phyloP scores from a whole-genome alignment of 2,888 invertebrate genomes.

The Nemoura dubitans region DNA sequence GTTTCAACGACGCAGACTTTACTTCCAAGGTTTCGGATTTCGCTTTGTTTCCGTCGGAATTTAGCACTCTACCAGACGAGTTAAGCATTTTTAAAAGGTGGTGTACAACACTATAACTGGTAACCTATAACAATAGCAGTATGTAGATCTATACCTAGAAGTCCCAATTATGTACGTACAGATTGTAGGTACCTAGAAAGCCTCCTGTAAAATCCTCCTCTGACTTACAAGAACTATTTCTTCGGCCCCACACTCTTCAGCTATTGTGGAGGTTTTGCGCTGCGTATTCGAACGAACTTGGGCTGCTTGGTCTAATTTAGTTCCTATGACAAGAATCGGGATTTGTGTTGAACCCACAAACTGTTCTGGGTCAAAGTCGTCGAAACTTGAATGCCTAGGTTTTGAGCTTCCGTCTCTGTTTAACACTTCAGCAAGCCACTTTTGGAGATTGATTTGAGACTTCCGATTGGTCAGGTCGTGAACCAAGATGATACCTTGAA shows the following conservation, averaged over 20 bases:
- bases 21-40: background rate
- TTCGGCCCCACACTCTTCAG: conserved; percentile 92
- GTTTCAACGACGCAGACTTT: background rate
- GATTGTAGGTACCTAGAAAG: no score
- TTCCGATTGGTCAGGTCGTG: conserved; percentile 97
- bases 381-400: conserved; percentile 60
- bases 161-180: no score
- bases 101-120: background rate
- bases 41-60: background rate
- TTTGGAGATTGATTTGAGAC: conserved; percentile 90
- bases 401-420: conserved; percentile 72
- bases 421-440: conserved; percentile 92
- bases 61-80: background rate
- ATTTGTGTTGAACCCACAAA: conserved; percentile 86
- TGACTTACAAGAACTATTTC: conserved; percentile 82
- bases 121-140: no score
- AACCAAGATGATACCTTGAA: conserved; percentile 86
- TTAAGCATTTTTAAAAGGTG: background rate
- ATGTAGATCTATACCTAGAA: no score
- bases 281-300: conserved; percentile 74
- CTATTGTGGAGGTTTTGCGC: conserved; percentile 73
- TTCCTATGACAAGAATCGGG: conserved; percentile 94
- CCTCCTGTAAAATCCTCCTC: background rate
- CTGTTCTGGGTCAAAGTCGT: conserved; percentile 86
- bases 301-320: conserved; percentile 88